A percentile compares a stretch with the other conserved stretches of the same genome.
Evolutionary conservation across 2,888 invertebrate species (phyloP).

Genomic region (Eurois occulta): DNA sequence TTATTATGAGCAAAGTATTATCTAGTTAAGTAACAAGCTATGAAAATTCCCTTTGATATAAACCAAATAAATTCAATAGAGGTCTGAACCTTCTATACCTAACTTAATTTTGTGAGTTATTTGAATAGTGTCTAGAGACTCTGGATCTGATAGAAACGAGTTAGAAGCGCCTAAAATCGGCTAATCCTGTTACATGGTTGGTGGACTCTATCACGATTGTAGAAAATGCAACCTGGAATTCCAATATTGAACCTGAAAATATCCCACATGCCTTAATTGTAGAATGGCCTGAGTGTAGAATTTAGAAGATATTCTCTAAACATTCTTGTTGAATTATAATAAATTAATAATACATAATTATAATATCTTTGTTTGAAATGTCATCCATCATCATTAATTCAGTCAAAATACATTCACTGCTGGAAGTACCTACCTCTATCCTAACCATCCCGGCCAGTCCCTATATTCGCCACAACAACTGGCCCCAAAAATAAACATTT

Average conservation of each 20-base stretch:
- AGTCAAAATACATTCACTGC: not conserved
- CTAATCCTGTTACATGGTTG: constrained; percentile 11
- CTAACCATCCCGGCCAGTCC: not conserved
- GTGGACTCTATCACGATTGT: constrained; percentile 20
- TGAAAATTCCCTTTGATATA: not conserved
- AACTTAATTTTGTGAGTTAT: constrained; percentile 18
- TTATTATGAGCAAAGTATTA: not conserved
- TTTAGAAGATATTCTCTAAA: not conserved
- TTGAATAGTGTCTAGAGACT: constrained; percentile 9
- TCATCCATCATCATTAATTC: not conserved
- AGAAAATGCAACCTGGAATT: constrained; percentile 22
- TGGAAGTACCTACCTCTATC: not conserved
- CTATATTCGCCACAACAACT: not conserved
- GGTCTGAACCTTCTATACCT: not conserved
- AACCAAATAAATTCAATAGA: not conserved
- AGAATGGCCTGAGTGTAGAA: not conserved
- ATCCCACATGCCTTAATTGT: not conserved
- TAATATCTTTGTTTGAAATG: not conserved
- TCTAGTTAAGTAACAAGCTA: not conserved
- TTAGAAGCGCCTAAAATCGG: constrained; percentile 10
- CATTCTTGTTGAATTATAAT: not conserved
- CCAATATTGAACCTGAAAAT: constrained; percentile 8
- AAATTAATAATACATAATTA: too few species aligned
- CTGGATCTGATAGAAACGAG: not conserved
- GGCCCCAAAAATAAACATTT: constrained; percentile 5